A percentile compares a stretch with the other conserved stretches of the same genome.
Conservation (phyloP, 2,888 invertebrate genomes). For the Lasius platythorax region DNA sequence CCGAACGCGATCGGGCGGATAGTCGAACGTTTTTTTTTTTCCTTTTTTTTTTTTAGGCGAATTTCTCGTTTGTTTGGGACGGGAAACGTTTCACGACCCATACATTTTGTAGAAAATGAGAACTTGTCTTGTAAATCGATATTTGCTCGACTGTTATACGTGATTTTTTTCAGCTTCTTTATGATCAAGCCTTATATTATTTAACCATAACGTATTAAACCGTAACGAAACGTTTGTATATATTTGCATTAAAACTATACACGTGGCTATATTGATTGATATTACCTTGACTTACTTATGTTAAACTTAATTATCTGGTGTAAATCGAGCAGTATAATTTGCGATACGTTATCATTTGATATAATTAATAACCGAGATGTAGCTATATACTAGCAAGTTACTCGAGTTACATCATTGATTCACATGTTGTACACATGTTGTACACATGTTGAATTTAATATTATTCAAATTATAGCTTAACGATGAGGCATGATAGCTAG, state of each 20-base stretch:
- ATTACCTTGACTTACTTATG: slow-evolving; percentile 25
- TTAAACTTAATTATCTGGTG: slow-evolving; percentile 17
- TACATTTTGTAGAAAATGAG: slow-evolving; percentile 14
- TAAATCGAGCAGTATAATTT: slow-evolving; percentile 36
- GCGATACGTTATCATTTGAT: slow-evolving; percentile 14
- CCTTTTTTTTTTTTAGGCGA: slow-evolving; percentile 9
- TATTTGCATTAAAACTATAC: slow-evolving; percentile 40
- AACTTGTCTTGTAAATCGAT: not conserved
- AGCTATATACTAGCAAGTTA: not conserved
- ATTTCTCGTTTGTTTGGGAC: slow-evolving; percentile 29
- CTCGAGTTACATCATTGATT: slow-evolving; percentile 12
- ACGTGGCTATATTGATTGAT: not conserved
- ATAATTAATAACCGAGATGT: slow-evolving; percentile 22
- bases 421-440: not conserved
- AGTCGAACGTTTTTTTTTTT: not conserved
- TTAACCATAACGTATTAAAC: not conserved
- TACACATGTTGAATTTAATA: slow-evolving; percentile 7
- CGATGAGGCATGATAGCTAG: not conserved
- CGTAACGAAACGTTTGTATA: not conserved
- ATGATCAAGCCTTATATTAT: not conserved
- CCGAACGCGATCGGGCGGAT: not conserved
- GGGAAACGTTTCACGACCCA: not conserved
- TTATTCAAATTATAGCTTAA: slow-evolving; percentile 15
- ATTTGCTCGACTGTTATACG: not conserved
- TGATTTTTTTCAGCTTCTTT: not conserved